Evolutionary conservation across 1,140 invertebrate genomes (phyloP), one percentile per base, ranked within the genome.

Genomic region (Drosophila trapezifrons): DNA sequence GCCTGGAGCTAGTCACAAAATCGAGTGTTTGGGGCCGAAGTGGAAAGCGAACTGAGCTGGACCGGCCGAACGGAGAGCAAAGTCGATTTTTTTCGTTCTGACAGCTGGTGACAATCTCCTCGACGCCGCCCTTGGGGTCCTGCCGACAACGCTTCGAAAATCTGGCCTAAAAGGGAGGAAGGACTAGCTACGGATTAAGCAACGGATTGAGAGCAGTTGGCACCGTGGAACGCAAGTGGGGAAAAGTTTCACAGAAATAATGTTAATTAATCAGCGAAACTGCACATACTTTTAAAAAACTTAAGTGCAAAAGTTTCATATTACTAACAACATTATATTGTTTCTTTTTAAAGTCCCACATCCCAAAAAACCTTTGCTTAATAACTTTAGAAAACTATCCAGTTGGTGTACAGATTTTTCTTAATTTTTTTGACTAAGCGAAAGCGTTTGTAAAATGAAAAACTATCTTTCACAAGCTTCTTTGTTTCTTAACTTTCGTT

Each of bases 71-170:
- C 25, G 13, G 25, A 12, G 25, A 32, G 18, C 37, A 42, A 42
- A 60, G 60, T 20, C 55, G n/a, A n/a, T n/a, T 6, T 29, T 38
- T 59, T 32, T 64, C 43, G 58, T 17, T 64, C 59, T 79, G 83
- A 82, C 70, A 81, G 82, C 43, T 71, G 78, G 75, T 81, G 82
- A 86, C 83, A 87, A 42, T 59, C 25, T 38, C 37, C 27, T 43
- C 83, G 20, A 20, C 56, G 83, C 67, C 76, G 20, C 51, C 67
- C 49, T 58, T 32, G 51, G 49, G 49, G 43, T 22, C 18, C 10
- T 29, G 27, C 27, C 18, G 12, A 2, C 9, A 55, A 15, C 15
- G 9, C 29, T 57, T n/a, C 10, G 35, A 10, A 40, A 46, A 25
- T 56, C 67, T 57, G 51, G 35, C 13, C 63, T 17, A 20, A 56